Percentiles rank a stretch among this genome's conserved stretches.
Evolutionary conservation across 1,140 invertebrate genomes (phyloP).

Genomic region (Leptopilina clavipes): DNA sequence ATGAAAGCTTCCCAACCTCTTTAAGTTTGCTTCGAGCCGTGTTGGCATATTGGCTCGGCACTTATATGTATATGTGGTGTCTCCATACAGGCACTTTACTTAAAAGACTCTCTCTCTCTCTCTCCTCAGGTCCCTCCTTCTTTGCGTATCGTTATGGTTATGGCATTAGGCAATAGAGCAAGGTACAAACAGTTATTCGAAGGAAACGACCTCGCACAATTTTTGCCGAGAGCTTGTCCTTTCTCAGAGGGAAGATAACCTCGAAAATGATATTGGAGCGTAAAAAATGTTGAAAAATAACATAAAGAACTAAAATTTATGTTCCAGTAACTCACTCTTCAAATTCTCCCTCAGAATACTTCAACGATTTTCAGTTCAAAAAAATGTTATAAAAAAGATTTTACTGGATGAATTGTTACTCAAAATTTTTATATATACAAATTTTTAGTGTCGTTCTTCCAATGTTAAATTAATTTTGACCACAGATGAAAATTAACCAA

Average conservation of each 20-base stretch:
- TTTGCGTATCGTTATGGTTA: slow-evolving; percentile 68
- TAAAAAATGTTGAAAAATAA: slow-evolving; percentile 10
- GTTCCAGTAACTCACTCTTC: background rate
- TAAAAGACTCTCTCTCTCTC: slow-evolving; percentile 35
- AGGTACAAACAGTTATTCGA: slow-evolving; percentile 69
- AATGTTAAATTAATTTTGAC: no score
- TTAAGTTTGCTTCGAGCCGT: slow-evolving; percentile 12
- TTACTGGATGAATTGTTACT: no score
- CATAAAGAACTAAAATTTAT: slow-evolving; percentile 1
- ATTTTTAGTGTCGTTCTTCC: no score
- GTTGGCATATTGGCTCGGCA: slow-evolving; percentile 23
- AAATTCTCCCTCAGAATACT: background rate
- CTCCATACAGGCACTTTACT: slow-evolving; percentile 24
- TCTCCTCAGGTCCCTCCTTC: slow-evolving; percentile 53
- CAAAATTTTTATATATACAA: no score
- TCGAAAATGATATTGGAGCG: slow-evolving; percentile 29
- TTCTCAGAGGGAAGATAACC: slow-evolving; percentile 44
- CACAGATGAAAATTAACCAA: no score
- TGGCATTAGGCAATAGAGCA: slow-evolving; percentile 64
- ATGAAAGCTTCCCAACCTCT: slow-evolving; percentile 18
- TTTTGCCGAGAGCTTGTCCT: slow-evolving; percentile 46
- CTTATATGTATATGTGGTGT: slow-evolving; percentile 17
- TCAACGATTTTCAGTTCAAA: no score
- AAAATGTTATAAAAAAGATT: no score
- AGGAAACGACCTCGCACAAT: slow-evolving; percentile 58